These are phyloP conservation scores for Laothoe populi DNA, from an alignment of 2,888 invertebrate genomes.

Conservation along the genomic window DNA sequence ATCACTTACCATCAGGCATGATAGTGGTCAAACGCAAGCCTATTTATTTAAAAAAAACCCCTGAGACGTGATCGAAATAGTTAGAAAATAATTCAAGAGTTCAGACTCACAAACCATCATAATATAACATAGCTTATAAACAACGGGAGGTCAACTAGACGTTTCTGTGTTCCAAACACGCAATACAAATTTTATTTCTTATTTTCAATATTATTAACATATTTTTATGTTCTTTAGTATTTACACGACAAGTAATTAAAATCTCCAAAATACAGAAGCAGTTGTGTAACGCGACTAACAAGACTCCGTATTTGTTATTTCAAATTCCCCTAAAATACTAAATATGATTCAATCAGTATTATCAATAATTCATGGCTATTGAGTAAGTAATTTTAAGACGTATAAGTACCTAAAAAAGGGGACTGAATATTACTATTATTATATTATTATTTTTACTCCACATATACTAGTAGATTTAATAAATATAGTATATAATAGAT, in stretches of 20 bases:
- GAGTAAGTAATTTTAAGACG: neutral
- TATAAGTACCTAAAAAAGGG: neutral
- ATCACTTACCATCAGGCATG: no score
- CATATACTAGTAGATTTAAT: no score
- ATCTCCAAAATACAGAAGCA: neutral
- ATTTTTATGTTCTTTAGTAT: neutral
- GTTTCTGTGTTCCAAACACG: neutral
- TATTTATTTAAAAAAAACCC: no score
- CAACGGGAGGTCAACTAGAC: conserved; percentile 7
- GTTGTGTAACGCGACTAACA: neutral
- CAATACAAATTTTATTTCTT: neutral
- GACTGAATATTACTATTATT: neutral
- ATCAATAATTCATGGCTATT: neutral
- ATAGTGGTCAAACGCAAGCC: no score
- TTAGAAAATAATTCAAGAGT: neutral
- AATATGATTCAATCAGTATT: neutral
- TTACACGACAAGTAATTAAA: neutral
- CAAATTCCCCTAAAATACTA: neutral
- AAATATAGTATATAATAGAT: no score
- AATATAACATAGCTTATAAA: neutral
- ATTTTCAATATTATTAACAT: conserved; percentile 9
- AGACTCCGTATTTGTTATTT: neutral
- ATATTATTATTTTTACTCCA: no score
- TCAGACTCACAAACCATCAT: neutral
- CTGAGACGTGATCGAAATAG: neutral